These are phyloP conservation scores for Patella depressa DNA, from an alignment of 2,888 invertebrate genomes.

Conservation along the genomic window DNA sequence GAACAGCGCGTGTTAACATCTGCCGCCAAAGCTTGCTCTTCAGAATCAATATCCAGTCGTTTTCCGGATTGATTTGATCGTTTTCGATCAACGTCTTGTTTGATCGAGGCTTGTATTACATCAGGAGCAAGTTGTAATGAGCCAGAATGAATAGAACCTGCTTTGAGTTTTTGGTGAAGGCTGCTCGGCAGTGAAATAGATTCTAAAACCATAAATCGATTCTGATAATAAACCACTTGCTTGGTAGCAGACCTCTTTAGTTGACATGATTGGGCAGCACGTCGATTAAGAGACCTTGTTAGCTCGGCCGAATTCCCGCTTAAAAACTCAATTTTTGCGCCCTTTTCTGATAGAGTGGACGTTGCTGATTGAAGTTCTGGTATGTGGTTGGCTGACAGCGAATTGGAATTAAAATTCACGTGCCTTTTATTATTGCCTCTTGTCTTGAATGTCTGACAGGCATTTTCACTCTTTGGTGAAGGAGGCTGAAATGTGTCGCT, in stretches of 20 bases:
- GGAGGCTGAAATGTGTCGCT: too few relatives aligned
- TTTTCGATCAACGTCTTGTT: not conserved
- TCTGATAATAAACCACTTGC: slow-evolving; percentile 48
- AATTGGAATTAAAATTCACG: too few relatives aligned
- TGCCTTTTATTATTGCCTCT: too few relatives aligned
- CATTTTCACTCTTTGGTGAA: too few relatives aligned
- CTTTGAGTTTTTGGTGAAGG: slow-evolving; percentile 8
- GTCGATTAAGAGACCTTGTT: not conserved
- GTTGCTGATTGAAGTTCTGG: too few relatives aligned
- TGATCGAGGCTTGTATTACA: slow-evolving; percentile 5
- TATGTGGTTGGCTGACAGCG: too few relatives aligned
- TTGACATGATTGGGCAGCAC: not conserved
- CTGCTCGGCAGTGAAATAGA: slow-evolving; percentile 21
- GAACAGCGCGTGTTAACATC: slow-evolving; percentile 3
- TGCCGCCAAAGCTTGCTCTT: not conserved
- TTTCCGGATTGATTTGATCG: not conserved
- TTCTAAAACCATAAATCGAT: slow-evolving; percentile 50
- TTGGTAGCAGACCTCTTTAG: slow-evolving; percentile 1
- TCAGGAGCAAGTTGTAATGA: slow-evolving; percentile 16
- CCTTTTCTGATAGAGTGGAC: too few relatives aligned
- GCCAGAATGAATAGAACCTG: slow-evolving; percentile 8
- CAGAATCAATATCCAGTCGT: slow-evolving; percentile 9
- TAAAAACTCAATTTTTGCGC: not conserved
- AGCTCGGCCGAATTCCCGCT: not conserved
- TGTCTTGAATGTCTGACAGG: too few relatives aligned